A percentile compares a stretch with the other conserved stretches of the same genome.
phyloP scores from a whole-genome alignment of 2,797 vertebrate genomes.

The Glyptemys insculpta region DNA sequence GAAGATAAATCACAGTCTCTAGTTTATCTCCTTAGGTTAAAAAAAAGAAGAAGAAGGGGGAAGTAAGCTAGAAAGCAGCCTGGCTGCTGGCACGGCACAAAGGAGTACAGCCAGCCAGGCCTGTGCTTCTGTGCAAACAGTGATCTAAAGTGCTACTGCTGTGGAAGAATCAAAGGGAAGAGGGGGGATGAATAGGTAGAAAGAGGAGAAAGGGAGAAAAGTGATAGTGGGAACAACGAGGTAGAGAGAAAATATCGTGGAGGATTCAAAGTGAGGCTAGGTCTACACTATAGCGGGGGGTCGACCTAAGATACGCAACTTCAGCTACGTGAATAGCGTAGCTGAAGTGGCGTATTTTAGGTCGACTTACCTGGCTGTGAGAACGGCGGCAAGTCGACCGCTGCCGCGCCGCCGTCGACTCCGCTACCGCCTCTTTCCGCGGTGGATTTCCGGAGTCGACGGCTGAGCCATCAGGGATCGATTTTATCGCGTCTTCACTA shows the following conservation, averaged over 20 bases:
- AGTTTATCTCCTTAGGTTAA: background rate
- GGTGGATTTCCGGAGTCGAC: no score
- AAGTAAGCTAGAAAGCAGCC: background rate
- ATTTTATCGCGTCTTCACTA: no score
- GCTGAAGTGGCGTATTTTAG: no score
- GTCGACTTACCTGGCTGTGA: no score
- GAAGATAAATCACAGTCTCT: background rate
- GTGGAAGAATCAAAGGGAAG: background rate
- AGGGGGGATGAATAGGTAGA: background rate
- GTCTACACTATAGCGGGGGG: no score
- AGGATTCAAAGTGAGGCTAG: constrained; percentile 28
- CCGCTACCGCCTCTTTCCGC: no score
- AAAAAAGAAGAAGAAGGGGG: background rate
- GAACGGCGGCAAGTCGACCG: no score
- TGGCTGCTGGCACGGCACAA: background rate
- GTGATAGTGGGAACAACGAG: background rate
- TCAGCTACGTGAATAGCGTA: no score
- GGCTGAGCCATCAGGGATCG: no score
- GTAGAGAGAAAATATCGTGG: background rate
- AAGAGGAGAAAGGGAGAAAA: background rate
- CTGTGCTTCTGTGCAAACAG: background rate
- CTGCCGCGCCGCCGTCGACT: no score
- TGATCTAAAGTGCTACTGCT: background rate
- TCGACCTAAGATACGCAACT: no score
- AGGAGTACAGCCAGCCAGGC: background rate